phyloP scores from a whole-genome alignment of 2,888 invertebrate species.

The Oxystoma pomonae region DNA sequence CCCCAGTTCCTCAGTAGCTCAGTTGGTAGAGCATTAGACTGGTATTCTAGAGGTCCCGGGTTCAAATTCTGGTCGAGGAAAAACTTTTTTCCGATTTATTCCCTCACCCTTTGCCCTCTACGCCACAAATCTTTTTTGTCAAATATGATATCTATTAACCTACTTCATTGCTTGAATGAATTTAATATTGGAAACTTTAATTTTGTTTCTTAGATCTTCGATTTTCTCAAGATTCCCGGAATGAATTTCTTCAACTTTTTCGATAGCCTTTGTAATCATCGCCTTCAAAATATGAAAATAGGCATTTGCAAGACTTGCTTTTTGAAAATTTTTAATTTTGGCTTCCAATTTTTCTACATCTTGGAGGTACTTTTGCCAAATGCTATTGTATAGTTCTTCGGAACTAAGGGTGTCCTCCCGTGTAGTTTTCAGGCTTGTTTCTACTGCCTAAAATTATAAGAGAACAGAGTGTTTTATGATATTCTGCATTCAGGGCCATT shows the following conservation, averaged over 20 bases:
- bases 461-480: too few species aligned
- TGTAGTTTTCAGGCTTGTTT: not conserved
- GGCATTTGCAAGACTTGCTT: conserved; percentile 11
- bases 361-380: conserved; percentile 8
- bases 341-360: conserved; percentile 15
- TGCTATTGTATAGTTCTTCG: conserved; percentile 13
- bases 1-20: too few species aligned
- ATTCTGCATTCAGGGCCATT: too few species aligned
- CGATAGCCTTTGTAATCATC: not conserved
- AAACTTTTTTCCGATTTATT: too few species aligned
- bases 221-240: not conserved
- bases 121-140: too few species aligned
- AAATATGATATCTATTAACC: not conserved
- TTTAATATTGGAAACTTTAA: conserved; percentile 21
- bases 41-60: too few species aligned
- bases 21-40: too few species aligned
- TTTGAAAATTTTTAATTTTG: conserved; percentile 7
- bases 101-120: too few species aligned
- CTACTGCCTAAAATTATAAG: conserved; percentile 6
- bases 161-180: conserved; percentile 23
- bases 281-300: conserved; percentile 11
- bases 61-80: too few species aligned
- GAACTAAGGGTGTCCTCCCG: not conserved
- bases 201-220: conserved; percentile 14
- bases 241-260: conserved; percentile 9